Percentiles rank a stretch among this genome's conserved stretches.
phyloP scores from a whole-genome alignment of 2,113 vertebrate genomes.

The Thunnus maccoyii region DNA sequence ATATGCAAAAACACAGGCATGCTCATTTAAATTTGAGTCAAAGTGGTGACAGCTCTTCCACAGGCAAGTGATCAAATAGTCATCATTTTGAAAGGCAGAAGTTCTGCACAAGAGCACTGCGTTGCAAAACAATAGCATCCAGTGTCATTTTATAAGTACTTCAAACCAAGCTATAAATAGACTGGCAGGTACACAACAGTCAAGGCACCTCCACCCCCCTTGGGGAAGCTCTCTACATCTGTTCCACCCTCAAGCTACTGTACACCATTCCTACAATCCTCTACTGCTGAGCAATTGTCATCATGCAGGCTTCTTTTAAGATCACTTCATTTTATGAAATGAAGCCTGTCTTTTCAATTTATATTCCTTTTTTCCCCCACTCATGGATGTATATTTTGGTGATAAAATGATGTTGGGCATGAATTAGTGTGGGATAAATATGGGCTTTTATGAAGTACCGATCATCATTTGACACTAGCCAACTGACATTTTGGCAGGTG shows the following conservation, averaged over 20 bases:
- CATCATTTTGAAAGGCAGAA: conserved; percentile 12
- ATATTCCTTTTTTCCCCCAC: not conserved
- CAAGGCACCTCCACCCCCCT: conserved; percentile 52
- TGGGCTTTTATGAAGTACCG: conserved; percentile 60
- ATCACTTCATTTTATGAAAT: conserved; percentile 10
- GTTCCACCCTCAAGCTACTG: conserved; percentile 53
- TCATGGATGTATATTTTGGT: conserved; percentile 25
- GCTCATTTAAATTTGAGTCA: conserved; percentile 3
- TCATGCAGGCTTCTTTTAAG: conserved; percentile 27
- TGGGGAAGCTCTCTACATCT: conserved; percentile 49
- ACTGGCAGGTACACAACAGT: conserved; percentile 61
- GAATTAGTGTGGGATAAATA: conserved; percentile 70
- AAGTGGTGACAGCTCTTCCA: not conserved
- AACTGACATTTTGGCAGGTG: conserved; percentile 73
- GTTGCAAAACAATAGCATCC: conserved; percentile 46
- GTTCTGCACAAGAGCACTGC: not conserved
- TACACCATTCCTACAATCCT: conserved; percentile 38
- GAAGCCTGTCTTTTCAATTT: conserved; percentile 21
- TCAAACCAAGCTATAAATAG: conserved; percentile 70
- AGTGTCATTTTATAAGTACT: conserved; percentile 49
- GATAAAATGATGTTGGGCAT: conserved; percentile 41
- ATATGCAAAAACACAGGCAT: not conserved
- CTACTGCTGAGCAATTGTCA: conserved; percentile 41
- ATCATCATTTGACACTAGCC: conserved; percentile 59
- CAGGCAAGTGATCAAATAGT: not conserved